Evolutionary conservation across 2,113 vertebrate species (phyloP), one percentile per base, ranked within the genome.

Genomic region (Notothenia coriiceps): DNA sequence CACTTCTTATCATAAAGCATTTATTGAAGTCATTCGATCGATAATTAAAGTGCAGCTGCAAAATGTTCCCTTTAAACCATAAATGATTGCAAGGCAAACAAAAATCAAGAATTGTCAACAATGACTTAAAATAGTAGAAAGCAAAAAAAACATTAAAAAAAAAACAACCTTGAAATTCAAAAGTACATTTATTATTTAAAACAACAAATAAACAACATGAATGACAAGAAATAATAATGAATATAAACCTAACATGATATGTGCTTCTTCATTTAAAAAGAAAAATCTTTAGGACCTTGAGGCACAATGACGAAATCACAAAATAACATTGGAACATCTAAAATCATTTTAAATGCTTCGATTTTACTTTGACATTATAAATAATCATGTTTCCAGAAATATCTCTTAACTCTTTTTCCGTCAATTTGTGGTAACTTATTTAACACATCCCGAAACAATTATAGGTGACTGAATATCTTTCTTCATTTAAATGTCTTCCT

Each of bases 21-120:
- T 43, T 61, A 14, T 25, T 61, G 15, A 49, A 74, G 14, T 63
- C 50, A 56, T 35, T 55, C 52, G 11, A 61, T 49, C 6, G 46
- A 3, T 51, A 18, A 25, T 60, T 35, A 66, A 83, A 83, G 50
- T 79, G 56, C 44, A 59, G 20, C 33, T 56, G 60, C 61, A 50
- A 49, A 49, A 6, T 7, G 54, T 4, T 47, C 25, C 55, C 25
- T 56, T n/a, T 25, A 10, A 54, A 52, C 12, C 29, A 10, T 1
- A 10, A 1, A 5, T 29, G 12, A 70, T 3, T 5, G 14, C 29
- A 62, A 64, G 29, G 22, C 11, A 61, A 63, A 52, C 15, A 13
- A 10, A 20, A 15, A 59, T 51, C 54, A 29, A 68, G 1, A 69
- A 62, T 35, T 4, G 2, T 60, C 29, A 51, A 44, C 33, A 18